Percentiles rank a stretch among this genome's conserved stretches.
Conservation (phyloP, 2,888 invertebrate species). For the Ectemnius cavifrons region DNA sequence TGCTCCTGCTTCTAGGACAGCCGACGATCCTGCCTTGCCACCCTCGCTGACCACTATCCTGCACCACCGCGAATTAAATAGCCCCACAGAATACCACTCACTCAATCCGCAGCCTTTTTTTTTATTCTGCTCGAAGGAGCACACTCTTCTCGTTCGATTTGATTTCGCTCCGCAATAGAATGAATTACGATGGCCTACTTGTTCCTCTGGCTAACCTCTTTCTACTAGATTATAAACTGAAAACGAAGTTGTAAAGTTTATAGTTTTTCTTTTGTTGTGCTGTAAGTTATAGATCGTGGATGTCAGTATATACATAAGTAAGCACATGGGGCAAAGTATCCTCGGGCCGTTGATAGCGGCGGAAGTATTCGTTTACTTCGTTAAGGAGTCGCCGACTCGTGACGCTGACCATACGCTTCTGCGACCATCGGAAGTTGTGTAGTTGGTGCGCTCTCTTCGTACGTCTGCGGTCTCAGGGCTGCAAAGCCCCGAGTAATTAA, state of each 20-base stretch:
- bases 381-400: constrained; percentile 4
- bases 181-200: background rate
- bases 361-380: constrained; percentile 6
- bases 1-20: constrained; percentile 54
- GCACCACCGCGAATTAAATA: background rate
- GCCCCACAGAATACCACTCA: background rate
- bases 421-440: constrained; percentile 1
- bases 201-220: background rate
- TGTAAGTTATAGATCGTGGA: too few species aligned
- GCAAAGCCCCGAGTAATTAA: constrained; percentile 72
- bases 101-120: background rate
- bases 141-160: background rate
- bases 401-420: constrained; percentile 27
- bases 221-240: background rate
- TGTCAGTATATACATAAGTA: too few species aligned
- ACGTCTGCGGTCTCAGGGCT: constrained; percentile 38
- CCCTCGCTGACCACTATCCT: constrained; percentile 18
- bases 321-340: too few species aligned
- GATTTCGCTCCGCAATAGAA: background rate
- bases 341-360: background rate
- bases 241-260: background rate
- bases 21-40: constrained; percentile 23
- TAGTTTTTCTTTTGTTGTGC: too few species aligned
- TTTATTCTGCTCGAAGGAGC: background rate
- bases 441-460: background rate